These are phyloP conservation scores for Chrysomela aeneicollis DNA, from an alignment of 2,888 invertebrate genomes.

Conservation along the genomic window DNA sequence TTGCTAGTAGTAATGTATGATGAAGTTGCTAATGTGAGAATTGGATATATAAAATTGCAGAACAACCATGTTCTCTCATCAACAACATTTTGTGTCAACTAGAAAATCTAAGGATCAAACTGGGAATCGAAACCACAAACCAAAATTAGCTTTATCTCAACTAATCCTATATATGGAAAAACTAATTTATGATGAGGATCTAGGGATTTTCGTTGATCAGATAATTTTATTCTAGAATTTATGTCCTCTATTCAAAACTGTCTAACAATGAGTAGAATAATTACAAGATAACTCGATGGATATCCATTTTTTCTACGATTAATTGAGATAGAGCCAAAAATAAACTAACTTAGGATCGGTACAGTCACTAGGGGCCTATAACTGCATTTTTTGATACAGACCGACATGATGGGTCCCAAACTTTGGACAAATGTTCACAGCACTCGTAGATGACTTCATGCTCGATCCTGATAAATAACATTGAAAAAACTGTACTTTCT, in stretches of 20 bases:
- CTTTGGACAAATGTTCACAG: constrained; percentile 72
- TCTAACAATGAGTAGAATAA: too few species aligned
- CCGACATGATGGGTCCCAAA: constrained; percentile 71
- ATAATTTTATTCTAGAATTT: too few species aligned
- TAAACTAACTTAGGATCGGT: constrained; percentile 26
- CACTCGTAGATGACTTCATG: constrained; percentile 74
- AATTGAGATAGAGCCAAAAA: constrained; percentile 19
- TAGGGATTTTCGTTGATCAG: too few species aligned
- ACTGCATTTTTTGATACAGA: constrained; percentile 55
- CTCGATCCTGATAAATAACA: constrained; percentile 61
- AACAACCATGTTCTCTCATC: too few species aligned
- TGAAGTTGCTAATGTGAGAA: too few species aligned
- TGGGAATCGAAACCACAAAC: background rate
- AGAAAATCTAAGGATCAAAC: constrained; percentile 12
- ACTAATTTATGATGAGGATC: background rate
- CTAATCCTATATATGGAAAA: background rate
- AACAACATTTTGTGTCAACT: background rate
- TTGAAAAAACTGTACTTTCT: constrained; percentile 32
- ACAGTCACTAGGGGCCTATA: constrained; percentile 23
- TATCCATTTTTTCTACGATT: background rate
- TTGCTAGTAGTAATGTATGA: too few species aligned
- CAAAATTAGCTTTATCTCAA: background rate
- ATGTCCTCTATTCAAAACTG: too few species aligned
- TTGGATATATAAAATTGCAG: too few species aligned
- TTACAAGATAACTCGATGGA: too few species aligned